Evolutionary conservation across 64 coral and sea anemone genomes (phyloP), one percentile per base, ranked within the genome.

Genomic region (Pocillopora verrucosa): DNA sequence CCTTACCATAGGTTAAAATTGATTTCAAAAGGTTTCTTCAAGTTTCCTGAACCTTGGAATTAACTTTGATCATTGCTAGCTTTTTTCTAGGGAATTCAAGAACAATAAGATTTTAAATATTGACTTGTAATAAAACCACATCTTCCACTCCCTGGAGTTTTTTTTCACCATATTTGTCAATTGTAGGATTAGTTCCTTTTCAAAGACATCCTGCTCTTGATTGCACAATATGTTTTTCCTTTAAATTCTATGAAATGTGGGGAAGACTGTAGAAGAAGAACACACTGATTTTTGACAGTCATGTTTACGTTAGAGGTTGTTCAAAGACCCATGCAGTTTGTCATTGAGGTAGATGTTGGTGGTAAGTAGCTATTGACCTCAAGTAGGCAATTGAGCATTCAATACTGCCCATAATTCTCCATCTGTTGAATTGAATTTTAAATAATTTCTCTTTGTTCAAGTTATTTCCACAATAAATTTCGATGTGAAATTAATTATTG

Each of bases 241-340:
- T 30, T 69, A 19, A 84, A 45, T 56, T 84, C 67, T 56, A 11
- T 20, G 70, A 70, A 12, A 10, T 25, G 36, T 25, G 4, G 59
- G 76, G 26, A 79, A 30, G 38, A 84, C 16, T 17, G 16, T 57
- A 38, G 19, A 69, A 84, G 35, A 70, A 51, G 41, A 51, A 51
- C 41, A 51, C 41, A 22, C 34, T 84, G 13, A 13, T 22, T 56
- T 11, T 70, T 20, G 16, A 56, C 16, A 65, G 56, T 45, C 10
- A 84, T 84, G 82, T 65, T 84, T 70, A 84, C 69, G 70, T 84
- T 84, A 56, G 82, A 84, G 26, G 64, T 84, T n/a, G 63, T 84
- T 11, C 14, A 72, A 84, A 17, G 82, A n/a, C 82, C 82, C 70
- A 63, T 84, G 68, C 82, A 56, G 17, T 84, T 84, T n/a, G 3